Percentiles rank a stretch among this genome's conserved stretches.
Conservation (phyloP, 2,888 invertebrate species). For the Drosophila affinis region DNA sequence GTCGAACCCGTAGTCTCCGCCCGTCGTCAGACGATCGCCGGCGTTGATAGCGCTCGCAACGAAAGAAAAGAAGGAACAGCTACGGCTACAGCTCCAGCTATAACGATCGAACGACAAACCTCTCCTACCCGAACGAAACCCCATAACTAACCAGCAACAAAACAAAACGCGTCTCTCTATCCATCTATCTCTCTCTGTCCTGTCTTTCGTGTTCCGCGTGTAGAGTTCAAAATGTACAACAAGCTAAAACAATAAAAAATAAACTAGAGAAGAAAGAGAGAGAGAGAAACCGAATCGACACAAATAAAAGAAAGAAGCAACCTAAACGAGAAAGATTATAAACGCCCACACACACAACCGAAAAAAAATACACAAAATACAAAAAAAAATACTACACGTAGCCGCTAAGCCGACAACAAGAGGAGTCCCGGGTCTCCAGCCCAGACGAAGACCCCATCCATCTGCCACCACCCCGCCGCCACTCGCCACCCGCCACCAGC, state of each 20-base stretch:
- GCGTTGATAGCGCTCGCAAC: slow-evolving; percentile 73
- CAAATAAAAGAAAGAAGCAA: slow-evolving; percentile 50
- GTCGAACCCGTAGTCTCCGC: too few species aligned
- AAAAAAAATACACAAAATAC: slow-evolving; percentile 41
- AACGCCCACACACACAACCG: slow-evolving; percentile 62
- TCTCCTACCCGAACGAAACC: slow-evolving; percentile 3
- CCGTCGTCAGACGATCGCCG: slow-evolving; percentile 76
- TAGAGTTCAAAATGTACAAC: slow-evolving; percentile 44
- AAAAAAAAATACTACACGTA: slow-evolving; percentile 47
- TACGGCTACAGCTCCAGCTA: slow-evolving; percentile 7
- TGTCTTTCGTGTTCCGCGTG: slow-evolving; percentile 13
- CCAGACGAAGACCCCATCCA: slow-evolving; percentile 31
- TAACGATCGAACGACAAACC: slow-evolving; percentile 21
- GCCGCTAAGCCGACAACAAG: slow-evolving; percentile 60
- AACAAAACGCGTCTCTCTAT: slow-evolving; percentile 25
- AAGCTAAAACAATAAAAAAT: slow-evolving; percentile 36
- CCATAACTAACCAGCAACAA: slow-evolving; percentile 33
- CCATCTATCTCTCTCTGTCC: slow-evolving; percentile 7
- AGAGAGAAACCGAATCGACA: slow-evolving; percentile 5
- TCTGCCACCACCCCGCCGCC: slow-evolving; percentile 7
- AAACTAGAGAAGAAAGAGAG: slow-evolving; percentile 5
- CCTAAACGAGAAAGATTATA: slow-evolving; percentile 71
- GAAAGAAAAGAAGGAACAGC: slow-evolving; percentile 19
- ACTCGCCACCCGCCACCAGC: not conserved
- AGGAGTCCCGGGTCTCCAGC: not conserved